A percentile compares a stretch with the other conserved stretches of the same genome.
phyloP scores from a whole-genome alignment of 1,140 invertebrate genomes.

The Hyles vespertilio region DNA sequence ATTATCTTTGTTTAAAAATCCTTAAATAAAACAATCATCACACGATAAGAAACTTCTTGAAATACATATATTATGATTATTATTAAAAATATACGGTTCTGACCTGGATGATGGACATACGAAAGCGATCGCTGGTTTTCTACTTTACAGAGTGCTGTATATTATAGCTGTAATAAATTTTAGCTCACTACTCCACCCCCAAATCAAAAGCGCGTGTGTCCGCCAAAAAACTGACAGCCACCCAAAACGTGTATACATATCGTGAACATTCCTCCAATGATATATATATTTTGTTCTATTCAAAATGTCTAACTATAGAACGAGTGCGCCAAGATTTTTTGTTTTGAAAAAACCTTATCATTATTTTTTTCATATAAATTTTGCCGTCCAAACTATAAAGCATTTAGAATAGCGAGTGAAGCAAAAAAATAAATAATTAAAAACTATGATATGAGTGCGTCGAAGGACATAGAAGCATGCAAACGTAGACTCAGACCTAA shows the following conservation, averaged over 20 bases:
- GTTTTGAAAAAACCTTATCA: constrained; percentile 16
- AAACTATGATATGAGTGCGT: constrained; percentile 66
- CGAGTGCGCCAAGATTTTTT: constrained; percentile 69
- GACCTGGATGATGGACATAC: too few relatives aligned
- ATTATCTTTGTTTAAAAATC: constrained; percentile 36
- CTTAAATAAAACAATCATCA: constrained; percentile 65
- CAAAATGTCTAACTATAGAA: constrained; percentile 55
- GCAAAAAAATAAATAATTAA: constrained; percentile 24
- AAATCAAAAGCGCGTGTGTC: constrained; percentile 30
- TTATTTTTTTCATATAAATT: constrained; percentile 32
- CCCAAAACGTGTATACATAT: constrained; percentile 36
- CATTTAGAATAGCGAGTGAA: constrained; percentile 46
- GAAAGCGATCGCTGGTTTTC: too few relatives aligned
- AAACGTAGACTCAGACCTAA: constrained; percentile 1
- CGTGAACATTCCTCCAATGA: constrained; percentile 51
- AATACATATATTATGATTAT: constrained; percentile 53
- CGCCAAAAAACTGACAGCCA: constrained; percentile 19
- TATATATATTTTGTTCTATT: constrained; percentile 47
- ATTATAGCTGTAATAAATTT: too few relatives aligned
- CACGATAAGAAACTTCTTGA: constrained; percentile 59
- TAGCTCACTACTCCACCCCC: too few relatives aligned
- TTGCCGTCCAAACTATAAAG: constrained; percentile 60
- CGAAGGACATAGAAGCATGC: constrained; percentile 69
- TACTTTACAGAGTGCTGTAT: too few relatives aligned
- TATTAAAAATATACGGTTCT: constrained; percentile 20